A percentile compares a stretch with the other conserved stretches of the same genome.
phyloP scores from a whole-genome alignment of 2,888 invertebrate species.

The Pristionchus fissidentatus region DNA sequence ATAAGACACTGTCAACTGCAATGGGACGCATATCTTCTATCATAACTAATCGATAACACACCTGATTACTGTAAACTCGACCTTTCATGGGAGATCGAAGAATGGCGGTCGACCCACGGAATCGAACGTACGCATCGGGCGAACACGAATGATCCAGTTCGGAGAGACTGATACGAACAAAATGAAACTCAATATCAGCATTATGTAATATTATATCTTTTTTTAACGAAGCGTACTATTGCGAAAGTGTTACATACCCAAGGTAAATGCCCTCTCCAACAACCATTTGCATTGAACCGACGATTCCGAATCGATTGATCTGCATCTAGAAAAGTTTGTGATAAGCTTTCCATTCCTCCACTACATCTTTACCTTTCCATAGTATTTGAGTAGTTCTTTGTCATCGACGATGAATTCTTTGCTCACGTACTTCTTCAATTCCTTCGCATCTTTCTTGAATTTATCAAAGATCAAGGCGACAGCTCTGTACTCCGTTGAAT shows the following conservation, averaged over 20 bases:
- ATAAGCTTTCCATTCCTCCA: background rate
- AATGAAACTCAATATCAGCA: background rate
- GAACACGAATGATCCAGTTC: constrained; percentile 54
- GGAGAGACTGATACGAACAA: constrained; percentile 47
- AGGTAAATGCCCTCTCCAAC: constrained; percentile 53
- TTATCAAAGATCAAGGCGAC: too few relatives aligned
- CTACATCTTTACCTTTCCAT: background rate
- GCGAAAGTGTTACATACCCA: constrained; percentile 49
- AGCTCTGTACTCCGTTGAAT: too few relatives aligned
- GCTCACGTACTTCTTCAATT: background rate
- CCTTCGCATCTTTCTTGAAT: too few relatives aligned
- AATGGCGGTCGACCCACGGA: constrained; percentile 51
- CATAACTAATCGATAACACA: too few relatives aligned
- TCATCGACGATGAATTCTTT: background rate
- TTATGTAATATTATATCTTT: too few relatives aligned
- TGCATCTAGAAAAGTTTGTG: constrained; percentile 49
- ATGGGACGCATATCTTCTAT: background rate
- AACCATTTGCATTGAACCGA: background rate
- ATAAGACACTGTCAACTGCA: constrained; percentile 10
- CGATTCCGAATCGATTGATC: constrained; percentile 52
- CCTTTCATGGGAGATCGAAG: constrained; percentile 50
- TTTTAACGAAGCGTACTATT: too few relatives aligned
- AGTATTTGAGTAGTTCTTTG: background rate
- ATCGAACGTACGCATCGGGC: constrained; percentile 52
- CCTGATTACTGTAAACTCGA: background rate